Evolutionary conservation across 2,888 invertebrate species (phyloP).

Genomic region (Serripes groenlandicus): DNA sequence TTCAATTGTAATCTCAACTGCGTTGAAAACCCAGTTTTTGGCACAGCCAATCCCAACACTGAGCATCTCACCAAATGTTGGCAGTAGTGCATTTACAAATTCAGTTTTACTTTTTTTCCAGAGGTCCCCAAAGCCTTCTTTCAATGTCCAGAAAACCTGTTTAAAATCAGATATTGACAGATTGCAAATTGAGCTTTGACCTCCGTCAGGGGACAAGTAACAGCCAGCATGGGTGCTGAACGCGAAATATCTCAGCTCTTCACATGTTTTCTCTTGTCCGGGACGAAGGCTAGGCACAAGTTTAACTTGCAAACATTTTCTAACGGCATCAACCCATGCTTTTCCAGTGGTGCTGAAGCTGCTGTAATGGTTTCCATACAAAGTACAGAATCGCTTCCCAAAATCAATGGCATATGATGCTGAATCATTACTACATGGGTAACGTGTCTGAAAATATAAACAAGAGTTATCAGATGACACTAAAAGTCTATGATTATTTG

Average conservation of each 20-base stretch:
- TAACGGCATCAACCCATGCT: slow-evolving; percentile 53
- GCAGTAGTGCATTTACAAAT: not conserved
- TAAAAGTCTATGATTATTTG: too few relatives aligned
- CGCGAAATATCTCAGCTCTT: slow-evolving; percentile 30
- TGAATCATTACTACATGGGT: slow-evolving; percentile 30
- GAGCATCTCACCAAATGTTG: not conserved
- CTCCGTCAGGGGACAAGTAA: slow-evolving; percentile 33
- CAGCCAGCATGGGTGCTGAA: slow-evolving; percentile 40
- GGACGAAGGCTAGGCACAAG: slow-evolving; percentile 53
- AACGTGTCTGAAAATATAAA: slow-evolving; percentile 31
- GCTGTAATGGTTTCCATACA: slow-evolving; percentile 34
- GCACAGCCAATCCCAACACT: not conserved
- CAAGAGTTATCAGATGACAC: too few relatives aligned
- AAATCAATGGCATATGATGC: slow-evolving; percentile 44
- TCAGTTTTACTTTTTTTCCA: not conserved
- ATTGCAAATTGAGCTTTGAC: slow-evolving; percentile 16
- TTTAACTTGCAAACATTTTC: slow-evolving; percentile 56
- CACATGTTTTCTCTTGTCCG: slow-evolving; percentile 23
- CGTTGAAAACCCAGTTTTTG: not conserved
- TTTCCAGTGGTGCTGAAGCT: slow-evolving; percentile 29
- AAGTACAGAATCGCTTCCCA: slow-evolving; percentile 51
- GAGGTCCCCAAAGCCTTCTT: not conserved
- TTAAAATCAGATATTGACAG: not conserved
- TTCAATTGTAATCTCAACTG: too few relatives aligned
- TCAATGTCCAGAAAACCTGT: not conserved